phyloP scores from a whole-genome alignment of 2,797 vertebrate species.

The Channallabes apus region DNA sequence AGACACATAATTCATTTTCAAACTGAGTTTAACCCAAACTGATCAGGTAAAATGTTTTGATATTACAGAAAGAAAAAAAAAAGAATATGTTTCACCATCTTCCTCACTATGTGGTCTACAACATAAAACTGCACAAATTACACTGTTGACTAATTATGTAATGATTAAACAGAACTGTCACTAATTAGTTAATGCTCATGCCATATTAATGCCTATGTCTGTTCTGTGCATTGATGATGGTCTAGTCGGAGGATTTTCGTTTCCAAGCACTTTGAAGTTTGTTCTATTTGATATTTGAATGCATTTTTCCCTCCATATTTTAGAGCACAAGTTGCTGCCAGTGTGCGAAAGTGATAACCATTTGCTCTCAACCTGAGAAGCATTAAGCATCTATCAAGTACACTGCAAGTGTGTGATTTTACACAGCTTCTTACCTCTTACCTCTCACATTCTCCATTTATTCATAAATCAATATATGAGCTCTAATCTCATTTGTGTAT shows the following conservation, averaged over 20 bases:
- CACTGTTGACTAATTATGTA: conserved; percentile 26
- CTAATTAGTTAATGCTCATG: conserved; percentile 11
- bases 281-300: not conserved
- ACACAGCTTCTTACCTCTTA: conserved; percentile 17
- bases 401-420: conserved; percentile 26
- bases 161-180: conserved; percentile 15
- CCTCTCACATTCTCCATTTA: conserved; percentile 22
- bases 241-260: conserved; percentile 7
- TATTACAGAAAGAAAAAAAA: not conserved
- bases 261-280: not conserved
- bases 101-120: not conserved
- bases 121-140: conserved; percentile 18
- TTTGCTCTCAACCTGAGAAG: not conserved
- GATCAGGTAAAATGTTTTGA: conserved; percentile 5
- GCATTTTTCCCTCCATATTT: not conserved
- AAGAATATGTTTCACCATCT: not conserved
- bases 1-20: not conserved
- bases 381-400: conserved; percentile 8
- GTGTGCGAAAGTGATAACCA: not conserved
- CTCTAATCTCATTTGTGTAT: conserved; percentile 36
- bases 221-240: not conserved
- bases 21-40: not conserved
- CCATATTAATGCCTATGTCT: not conserved
- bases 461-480: conserved; percentile 39
- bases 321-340: not conserved